Evolutionary conservation across 2,113 vertebrate genomes (phyloP).

Genomic region (Anarhynchus alexandrinus): DNA sequence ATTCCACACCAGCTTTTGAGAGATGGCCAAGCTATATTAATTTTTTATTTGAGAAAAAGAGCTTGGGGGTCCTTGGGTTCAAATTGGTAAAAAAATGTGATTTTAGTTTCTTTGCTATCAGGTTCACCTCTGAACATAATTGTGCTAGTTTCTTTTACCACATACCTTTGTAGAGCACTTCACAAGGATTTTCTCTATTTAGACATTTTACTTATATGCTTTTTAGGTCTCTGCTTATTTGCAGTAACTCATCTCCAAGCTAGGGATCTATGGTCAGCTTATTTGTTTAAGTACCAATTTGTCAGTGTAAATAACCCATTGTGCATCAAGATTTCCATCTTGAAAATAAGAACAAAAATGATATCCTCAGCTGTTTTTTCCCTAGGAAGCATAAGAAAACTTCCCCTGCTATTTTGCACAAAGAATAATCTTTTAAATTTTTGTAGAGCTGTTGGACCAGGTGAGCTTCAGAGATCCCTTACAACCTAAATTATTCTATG

Average conservation of each 20-base stretch:
- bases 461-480: background rate
- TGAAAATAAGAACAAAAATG: background rate
- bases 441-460: background rate
- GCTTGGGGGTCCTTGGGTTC: background rate
- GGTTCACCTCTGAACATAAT: background rate
- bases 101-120: background rate
- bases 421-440: background rate
- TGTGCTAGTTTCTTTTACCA: background rate
- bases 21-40: background rate
- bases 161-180: background rate
- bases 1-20: background rate
- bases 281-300: background rate
- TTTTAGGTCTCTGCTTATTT: conserved; percentile 9
- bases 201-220: background rate
- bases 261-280: background rate
- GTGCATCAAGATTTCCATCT: background rate
- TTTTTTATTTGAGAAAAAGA: background rate
- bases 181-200: background rate
- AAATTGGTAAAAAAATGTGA: background rate
- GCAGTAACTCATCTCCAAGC: background rate
- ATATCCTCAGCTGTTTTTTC: background rate
- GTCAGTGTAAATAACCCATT: background rate
- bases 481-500: background rate
- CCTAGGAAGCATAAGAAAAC: background rate
- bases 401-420: background rate